phyloP scores from a whole-genome alignment of 2,888 invertebrate genomes.

The Anagyrus pseudococci region DNA sequence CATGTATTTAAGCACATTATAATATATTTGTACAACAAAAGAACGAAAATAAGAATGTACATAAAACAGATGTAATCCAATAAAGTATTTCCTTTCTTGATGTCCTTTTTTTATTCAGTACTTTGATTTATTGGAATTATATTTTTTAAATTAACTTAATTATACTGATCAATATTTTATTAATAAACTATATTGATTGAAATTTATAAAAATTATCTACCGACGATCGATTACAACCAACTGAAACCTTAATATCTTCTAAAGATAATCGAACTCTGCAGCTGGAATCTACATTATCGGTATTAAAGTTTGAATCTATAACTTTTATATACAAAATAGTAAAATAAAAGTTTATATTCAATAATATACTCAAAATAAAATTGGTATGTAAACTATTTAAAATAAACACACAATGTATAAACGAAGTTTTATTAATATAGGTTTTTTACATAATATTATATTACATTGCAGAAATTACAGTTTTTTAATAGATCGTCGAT shows the following conservation, averaged over 20 bases:
- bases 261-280: too few species aligned
- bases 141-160: not conserved
- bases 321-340: not conserved
- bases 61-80: constrained; percentile 45
- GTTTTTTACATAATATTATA: constrained; percentile 27
- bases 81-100: constrained; percentile 38
- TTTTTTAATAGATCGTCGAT: constrained; percentile 4
- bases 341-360: not conserved
- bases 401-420: constrained; percentile 12
- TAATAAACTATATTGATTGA: not conserved
- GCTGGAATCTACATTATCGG: too few species aligned
- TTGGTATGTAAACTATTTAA: not conserved
- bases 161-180: not conserved
- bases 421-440: constrained; percentile 22
- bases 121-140: not conserved
- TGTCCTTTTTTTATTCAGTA: not conserved
- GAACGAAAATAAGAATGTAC: constrained; percentile 45
- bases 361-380: not conserved
- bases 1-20: constrained; percentile 36
- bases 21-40: constrained; percentile 49
- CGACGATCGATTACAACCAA: too few species aligned
- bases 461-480: constrained; percentile 15
- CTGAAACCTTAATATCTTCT: too few species aligned
- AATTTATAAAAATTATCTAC: too few species aligned
- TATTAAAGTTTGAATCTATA: not conserved